A percentile compares a stretch with the other conserved stretches of the same genome.
Conservation (phyloP, 1,140 invertebrate genomes). For the Eumeta japonica region DNA sequence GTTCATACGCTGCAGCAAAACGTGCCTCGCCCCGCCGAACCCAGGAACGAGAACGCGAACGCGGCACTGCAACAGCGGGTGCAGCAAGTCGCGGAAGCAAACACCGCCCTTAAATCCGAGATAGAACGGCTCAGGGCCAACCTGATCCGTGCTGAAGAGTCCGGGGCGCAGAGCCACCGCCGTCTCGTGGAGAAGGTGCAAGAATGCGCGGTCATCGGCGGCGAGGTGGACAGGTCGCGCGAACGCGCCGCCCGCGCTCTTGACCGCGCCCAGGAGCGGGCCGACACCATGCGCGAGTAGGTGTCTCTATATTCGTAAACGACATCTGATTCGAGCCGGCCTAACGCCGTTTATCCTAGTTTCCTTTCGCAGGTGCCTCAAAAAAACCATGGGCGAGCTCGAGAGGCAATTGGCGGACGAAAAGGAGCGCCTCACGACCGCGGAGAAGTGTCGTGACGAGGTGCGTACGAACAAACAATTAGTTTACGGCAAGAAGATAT, state of each 20-base stretch:
- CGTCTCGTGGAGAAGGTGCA: conserved; percentile 58
- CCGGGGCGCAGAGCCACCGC: conserved; percentile 57
- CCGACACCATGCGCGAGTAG: conserved; percentile 56
- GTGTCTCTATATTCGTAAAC: conserved; percentile 5
- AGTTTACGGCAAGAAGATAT: too few relatives aligned
- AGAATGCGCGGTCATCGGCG: conserved; percentile 61
- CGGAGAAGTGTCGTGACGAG: conserved; percentile 67
- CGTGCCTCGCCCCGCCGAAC: neutral
- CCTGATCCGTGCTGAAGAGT: conserved; percentile 45
- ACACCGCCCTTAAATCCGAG: conserved; percentile 29
- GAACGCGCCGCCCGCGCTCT: conserved; percentile 73
- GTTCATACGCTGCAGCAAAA: conserved; percentile 27
- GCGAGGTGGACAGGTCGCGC: conserved; percentile 66
- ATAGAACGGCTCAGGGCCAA: conserved; percentile 45
- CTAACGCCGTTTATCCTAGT: neutral
- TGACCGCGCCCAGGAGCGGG: conserved; percentile 65
- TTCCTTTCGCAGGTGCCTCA: conserved; percentile 37
- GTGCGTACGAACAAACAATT: too few relatives aligned
- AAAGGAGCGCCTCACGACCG: conserved; percentile 61
- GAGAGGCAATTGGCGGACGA: conserved; percentile 65
- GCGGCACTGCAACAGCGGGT: conserved; percentile 33
- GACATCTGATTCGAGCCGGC: neutral
- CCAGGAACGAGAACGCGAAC: conserved; percentile 38
- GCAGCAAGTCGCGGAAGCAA: conserved; percentile 33
- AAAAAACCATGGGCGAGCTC: conserved; percentile 64